Conservation (phyloP, 2,888 invertebrate species). For the Bugulina stolonifera region DNA sequence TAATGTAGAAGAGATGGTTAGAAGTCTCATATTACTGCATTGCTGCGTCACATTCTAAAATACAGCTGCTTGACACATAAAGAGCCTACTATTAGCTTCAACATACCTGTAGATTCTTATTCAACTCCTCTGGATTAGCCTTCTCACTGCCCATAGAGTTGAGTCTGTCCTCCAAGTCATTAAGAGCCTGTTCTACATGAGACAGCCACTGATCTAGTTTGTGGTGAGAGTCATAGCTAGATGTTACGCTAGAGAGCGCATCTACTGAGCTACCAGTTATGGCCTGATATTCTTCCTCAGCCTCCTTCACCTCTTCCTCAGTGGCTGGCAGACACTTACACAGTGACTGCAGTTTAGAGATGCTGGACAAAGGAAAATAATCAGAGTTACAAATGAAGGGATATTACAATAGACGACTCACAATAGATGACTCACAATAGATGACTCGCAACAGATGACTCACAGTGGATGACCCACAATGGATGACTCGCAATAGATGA, state of each 20-base stretch:
- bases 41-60: neutral
- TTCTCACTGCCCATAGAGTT: neutral
- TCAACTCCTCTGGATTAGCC: neutral
- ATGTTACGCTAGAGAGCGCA: neutral
- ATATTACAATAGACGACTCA: no score
- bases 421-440: no score
- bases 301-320: constrained; percentile 8
- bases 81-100: no score
- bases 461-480: no score
- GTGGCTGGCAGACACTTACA: neutral
- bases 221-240: constrained; percentile 1
- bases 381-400: no score
- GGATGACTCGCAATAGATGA: no score
- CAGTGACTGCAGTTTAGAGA: constrained; percentile 1
- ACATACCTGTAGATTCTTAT: neutral
- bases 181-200: constrained; percentile 1
- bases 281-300: neutral
- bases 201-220: neutral
- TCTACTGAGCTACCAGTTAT: neutral
- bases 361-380: neutral
- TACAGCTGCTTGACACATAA: neutral
- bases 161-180: constrained; percentile 9
- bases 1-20: neutral
- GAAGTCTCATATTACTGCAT: neutral
- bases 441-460: no score